Percentiles rank a stretch among this genome's conserved stretches.
Conservation (phyloP, 2,113 vertebrate species). For the Salvelinus namaycush region DNA sequence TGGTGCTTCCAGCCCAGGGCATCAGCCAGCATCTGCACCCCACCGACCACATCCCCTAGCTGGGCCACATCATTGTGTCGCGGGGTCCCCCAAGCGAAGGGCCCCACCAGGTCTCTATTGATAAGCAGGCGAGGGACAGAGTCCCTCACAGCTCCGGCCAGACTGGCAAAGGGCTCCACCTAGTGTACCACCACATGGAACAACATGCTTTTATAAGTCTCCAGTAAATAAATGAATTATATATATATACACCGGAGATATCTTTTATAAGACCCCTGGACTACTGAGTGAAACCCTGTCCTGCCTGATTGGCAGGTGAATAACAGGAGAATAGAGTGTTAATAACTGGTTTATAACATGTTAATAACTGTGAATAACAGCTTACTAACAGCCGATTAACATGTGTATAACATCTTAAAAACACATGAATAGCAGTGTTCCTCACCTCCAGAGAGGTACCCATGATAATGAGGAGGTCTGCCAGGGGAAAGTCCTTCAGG, state of each 20-base stretch:
- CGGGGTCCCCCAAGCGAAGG: conserved; percentile 69
- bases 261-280: too few species aligned
- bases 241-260: too few species aligned
- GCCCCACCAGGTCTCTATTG: conserved; percentile 86
- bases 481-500: conserved; percentile 84
- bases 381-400: background rate
- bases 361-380: background rate
- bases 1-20: conserved; percentile 84
- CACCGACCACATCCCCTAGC: conserved; percentile 83
- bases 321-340: background rate
- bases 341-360: background rate
- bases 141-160: conserved; percentile 75
- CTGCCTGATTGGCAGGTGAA: background rate
- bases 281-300: too few species aligned
- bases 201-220: background rate
- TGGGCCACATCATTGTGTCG: conserved; percentile 75
- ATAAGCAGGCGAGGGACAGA: conserved; percentile 87
- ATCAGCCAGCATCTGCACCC: conserved; percentile 79
- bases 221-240: background rate
- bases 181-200: conserved; percentile 45
- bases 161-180: conserved; percentile 94
- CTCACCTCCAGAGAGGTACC: conserved; percentile 93
- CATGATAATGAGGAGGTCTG: conserved; percentile 89
- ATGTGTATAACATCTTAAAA: background rate
- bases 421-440: background rate